Evolutionary conservation across 2,113 vertebrate species (phyloP), one percentile per base, ranked within the genome.

Genomic region (Xyrauchen texanus): DNA sequence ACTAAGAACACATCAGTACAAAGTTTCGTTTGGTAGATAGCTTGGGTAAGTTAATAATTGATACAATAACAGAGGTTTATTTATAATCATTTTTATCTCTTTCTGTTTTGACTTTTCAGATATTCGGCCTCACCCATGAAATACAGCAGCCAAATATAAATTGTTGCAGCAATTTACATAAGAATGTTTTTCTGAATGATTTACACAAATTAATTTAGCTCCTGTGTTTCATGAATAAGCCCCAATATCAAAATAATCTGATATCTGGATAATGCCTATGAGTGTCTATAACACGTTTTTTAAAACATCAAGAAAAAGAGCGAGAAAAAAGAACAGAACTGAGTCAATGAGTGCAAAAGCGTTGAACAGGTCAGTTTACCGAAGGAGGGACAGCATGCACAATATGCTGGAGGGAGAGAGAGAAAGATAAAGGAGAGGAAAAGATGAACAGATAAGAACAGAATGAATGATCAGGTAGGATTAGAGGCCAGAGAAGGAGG

Each of bases 291-390:
- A 34, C 21, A 34, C 1, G 21, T 34, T 34, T 34, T 34, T 34
- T 34, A 34, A 34, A 34, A 34, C 21, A 34, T 34, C 21, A 34
- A 34, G 21, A 34, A 34, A 34, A 34, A 34, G 21, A 34, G 21
- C 21, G 21, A 34, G 21, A 34, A 8, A 71, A 51, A 70, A n/a
- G 21, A 72, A 61, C 70, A 60, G 44, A 45, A 46, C 44, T 1
- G 6, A 72, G 42, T 63, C 60, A 61, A 51, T 52, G 52, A 51
- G 46, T 72, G 44, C 42, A 75, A 63, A 51, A 63, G 42, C 21
- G 7, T 51, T 63, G 46, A 63, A 47, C 60, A 21, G 72, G 72
- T 74, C 71, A 61, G 16, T 75, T 75, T 75, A 45, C 67, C 5
- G 34, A 62, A 53, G 49, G 60, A 53, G 58, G 52, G 21, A 79